phyloP scores from a whole-genome alignment of 2,888 invertebrate species.

The Himalopsyche anomala region DNA sequence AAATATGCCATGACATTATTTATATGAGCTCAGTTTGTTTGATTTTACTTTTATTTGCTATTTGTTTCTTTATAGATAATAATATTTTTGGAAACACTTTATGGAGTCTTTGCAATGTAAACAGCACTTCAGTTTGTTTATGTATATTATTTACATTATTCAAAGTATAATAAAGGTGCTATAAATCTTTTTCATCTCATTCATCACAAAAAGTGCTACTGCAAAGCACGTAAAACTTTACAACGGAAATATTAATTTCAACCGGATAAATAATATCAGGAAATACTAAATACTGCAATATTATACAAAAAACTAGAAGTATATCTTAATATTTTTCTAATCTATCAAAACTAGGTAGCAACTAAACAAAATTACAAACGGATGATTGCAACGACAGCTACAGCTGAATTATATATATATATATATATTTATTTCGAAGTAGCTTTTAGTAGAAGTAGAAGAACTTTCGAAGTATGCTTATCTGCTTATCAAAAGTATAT shows the following conservation, averaged over 20 bases:
- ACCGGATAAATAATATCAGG: conserved; percentile 45
- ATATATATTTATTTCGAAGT: too few relatives aligned
- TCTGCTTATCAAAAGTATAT: too few relatives aligned
- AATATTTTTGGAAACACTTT: conserved; percentile 22
- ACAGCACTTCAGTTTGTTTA: neutral
- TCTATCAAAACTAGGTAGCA: too few relatives aligned
- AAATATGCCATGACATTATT: conserved; percentile 22
- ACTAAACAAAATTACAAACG: too few relatives aligned
- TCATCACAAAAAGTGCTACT: neutral
- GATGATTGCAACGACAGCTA: too few relatives aligned
- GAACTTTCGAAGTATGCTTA: too few relatives aligned
- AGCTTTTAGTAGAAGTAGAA: too few relatives aligned
- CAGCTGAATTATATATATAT: too few relatives aligned
- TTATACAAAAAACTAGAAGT: too few relatives aligned
- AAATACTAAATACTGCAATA: neutral
- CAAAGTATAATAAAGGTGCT: neutral
- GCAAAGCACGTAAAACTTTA: neutral
- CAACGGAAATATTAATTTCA: too few relatives aligned
- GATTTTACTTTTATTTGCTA: neutral
- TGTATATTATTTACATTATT: neutral
- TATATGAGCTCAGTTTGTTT: conserved; percentile 19
- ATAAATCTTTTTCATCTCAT: conserved; percentile 27
- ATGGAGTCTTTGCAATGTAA: neutral
- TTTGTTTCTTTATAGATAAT: neutral
- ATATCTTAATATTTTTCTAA: too few relatives aligned